Evolutionary conservation across 2,797 vertebrate species (phyloP).

Genomic region (Gymnodraco acuticeps): DNA sequence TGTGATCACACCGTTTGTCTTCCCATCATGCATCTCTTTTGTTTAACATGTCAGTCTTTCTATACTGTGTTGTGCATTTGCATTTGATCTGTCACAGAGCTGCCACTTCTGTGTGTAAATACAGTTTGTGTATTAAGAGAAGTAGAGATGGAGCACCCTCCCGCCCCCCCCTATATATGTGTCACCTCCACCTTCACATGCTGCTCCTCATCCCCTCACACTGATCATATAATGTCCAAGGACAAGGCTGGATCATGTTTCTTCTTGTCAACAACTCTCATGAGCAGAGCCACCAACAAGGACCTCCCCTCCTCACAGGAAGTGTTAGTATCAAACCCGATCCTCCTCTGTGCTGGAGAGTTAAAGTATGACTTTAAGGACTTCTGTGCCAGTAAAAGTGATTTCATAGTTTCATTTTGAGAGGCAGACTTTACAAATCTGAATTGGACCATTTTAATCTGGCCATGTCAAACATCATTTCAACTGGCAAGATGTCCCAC

Average conservation of each 20-base stretch:
- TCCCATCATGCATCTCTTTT: constrained; percentile 52
- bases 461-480: too few relatives aligned
- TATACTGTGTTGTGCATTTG: constrained; percentile 46
- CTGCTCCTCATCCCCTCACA: constrained; percentile 31
- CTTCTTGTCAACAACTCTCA: constrained; percentile 33
- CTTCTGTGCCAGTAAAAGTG: not conserved
- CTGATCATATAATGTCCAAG: constrained; percentile 2
- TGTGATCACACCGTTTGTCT: constrained; percentile 57
- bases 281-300: not conserved
- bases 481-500: too few relatives aligned
- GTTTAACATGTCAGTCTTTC: constrained; percentile 24
- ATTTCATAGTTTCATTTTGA: not conserved
- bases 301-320: not conserved
- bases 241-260: not conserved
- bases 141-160: constrained; percentile 45
- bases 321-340: not conserved
- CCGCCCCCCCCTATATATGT: not conserved
- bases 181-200: constrained; percentile 13
- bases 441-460: too few relatives aligned
- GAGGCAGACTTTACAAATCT: too few relatives aligned
- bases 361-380: not conserved
- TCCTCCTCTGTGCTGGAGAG: not conserved
- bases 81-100: constrained; percentile 38
- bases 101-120: constrained; percentile 48
- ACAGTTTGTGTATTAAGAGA: constrained; percentile 42